phyloP scores from a whole-genome alignment of 2,888 invertebrate species.

The Gasteruption jaculator region DNA sequence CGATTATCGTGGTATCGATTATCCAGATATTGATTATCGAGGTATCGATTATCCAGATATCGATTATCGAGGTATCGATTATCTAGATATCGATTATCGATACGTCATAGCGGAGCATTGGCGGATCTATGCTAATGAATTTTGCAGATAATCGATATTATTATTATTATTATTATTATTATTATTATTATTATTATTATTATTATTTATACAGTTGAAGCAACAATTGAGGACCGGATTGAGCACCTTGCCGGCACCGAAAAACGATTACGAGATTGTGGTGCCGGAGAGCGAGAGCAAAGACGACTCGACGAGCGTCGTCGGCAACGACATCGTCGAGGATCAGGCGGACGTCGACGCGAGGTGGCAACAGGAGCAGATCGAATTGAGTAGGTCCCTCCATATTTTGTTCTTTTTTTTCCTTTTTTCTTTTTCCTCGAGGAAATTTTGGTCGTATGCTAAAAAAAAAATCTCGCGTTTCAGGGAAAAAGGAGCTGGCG shows the following conservation, averaged over 20 bases:
- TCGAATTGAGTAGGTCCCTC: constrained; percentile 58
- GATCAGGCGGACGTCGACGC: constrained; percentile 87
- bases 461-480: constrained; percentile 12
- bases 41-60: too few species aligned
- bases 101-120: too few species aligned
- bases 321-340: constrained; percentile 55
- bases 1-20: too few species aligned
- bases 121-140: too few species aligned
- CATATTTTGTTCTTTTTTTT: constrained; percentile 9
- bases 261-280: constrained; percentile 98
- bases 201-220: constrained; percentile 52
- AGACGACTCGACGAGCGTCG: constrained; percentile 48
- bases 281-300: constrained; percentile 79
- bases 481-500: constrained; percentile 65
- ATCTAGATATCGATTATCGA: too few species aligned
- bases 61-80: too few species aligned
- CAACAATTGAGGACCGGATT: constrained; percentile 75
- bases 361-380: constrained; percentile 63
- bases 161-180: background rate
- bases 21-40: too few species aligned
- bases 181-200: background rate
- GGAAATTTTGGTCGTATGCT: too few species aligned
- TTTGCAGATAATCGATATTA: constrained; percentile 1
- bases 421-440: constrained; percentile 6
- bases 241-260: constrained; percentile 79